phyloP scores from a whole-genome alignment of 2,797 vertebrate species.

The Smutsia gigantea region DNA sequence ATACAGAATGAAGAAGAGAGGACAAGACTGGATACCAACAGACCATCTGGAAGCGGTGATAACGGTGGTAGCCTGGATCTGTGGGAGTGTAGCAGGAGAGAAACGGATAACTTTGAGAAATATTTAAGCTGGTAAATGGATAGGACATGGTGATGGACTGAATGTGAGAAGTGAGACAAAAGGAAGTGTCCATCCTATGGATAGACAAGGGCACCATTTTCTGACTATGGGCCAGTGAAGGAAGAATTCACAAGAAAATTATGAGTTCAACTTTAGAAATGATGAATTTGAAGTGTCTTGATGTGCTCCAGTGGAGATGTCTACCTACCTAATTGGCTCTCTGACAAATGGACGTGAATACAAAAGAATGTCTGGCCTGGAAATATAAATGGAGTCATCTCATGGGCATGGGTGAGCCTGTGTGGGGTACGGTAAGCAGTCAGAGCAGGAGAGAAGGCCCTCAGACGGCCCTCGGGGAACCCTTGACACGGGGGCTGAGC shows the following conservation, averaged over 20 bases:
- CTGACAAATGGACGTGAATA: accelerated
- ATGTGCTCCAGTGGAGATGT: accelerated
- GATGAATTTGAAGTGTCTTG: accelerated
- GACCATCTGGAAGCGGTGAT: background rate
- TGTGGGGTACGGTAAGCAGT: accelerated
- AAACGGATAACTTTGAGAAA: accelerated
- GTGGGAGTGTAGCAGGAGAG: background rate
- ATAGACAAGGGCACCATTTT: accelerated
- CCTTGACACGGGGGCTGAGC: background rate
- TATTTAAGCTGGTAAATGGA: accelerated
- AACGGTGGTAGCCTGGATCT: accelerated
- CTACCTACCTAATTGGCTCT: accelerated
- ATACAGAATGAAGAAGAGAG: background rate
- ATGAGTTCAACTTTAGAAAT: accelerated
- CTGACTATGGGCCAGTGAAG: accelerated
- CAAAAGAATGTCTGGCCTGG: background rate
- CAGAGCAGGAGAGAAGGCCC: background rate
- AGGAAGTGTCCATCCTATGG: accelerated
- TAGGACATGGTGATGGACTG: accelerated
- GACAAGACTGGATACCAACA: too few species aligned
- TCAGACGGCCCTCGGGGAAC: background rate
- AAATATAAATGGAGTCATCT: accelerated
- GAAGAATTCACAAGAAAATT: background rate
- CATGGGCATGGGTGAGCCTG: accelerated
- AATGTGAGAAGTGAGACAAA: too few species aligned